phyloP scores from a whole-genome alignment of 2,888 invertebrate species.

The Pristionchus fissidentatus region DNA sequence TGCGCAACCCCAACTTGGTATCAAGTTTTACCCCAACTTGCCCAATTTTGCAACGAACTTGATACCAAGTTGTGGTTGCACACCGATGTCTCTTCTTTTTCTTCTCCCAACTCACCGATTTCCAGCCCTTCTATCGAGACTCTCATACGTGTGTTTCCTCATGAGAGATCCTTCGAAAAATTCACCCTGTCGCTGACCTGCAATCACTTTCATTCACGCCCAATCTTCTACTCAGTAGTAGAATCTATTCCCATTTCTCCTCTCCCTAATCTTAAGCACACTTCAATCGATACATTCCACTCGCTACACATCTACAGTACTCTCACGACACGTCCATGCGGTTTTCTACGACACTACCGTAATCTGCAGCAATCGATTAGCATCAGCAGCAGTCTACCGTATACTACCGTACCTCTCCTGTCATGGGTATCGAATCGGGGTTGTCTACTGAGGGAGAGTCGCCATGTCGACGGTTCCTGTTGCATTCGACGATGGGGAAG shows the following conservation, averaged over 20 bases:
- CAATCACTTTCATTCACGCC: slow-evolving; percentile 53
- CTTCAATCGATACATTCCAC: slow-evolving; percentile 6
- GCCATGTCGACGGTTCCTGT: slow-evolving; percentile 72
- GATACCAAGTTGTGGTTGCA: neutral
- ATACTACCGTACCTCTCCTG: slow-evolving; percentile 63
- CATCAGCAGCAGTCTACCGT: no score
- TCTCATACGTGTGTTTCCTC: slow-evolving; percentile 75
- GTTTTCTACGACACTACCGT: slow-evolving; percentile 48
- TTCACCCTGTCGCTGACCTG: slow-evolving; percentile 72
- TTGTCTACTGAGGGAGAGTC: slow-evolving; percentile 72
- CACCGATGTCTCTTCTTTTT: neutral
- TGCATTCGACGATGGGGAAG: slow-evolving; percentile 56
- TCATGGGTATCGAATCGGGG: slow-evolving; percentile 72
- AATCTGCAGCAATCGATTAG: slow-evolving; percentile 48
- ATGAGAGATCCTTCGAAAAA: slow-evolving; percentile 74
- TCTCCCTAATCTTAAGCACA: neutral
- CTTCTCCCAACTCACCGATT: slow-evolving; percentile 56
- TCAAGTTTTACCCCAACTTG: no score
- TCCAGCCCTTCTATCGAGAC: slow-evolving; percentile 71
- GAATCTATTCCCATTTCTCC: neutral
- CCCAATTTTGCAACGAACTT: neutral
- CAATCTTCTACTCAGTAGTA: neutral
- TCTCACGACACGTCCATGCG: slow-evolving; percentile 50
- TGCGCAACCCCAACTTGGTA: no score
- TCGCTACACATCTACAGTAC: slow-evolving; percentile 53